These are phyloP conservation scores for Steinernema feltiae DNA, from an alignment of 1,140 invertebrate genomes.

Conservation along the genomic window DNA sequence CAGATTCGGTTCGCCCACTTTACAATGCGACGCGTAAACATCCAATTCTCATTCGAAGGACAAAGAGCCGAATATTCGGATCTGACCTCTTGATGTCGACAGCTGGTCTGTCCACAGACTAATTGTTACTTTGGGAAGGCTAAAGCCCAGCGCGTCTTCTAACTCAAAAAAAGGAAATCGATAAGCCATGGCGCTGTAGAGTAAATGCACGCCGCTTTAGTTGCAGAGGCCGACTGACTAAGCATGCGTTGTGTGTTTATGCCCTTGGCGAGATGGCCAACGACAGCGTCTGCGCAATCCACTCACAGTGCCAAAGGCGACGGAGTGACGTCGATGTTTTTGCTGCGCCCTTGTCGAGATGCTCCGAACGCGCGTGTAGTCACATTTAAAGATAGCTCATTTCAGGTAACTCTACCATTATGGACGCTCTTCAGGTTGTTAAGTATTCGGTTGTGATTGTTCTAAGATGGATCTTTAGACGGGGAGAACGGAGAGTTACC, in stretches of 20 bases:
- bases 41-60: not conserved
- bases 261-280: not conserved
- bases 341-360: not conserved
- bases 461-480: not conserved
- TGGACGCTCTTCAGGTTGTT: not conserved
- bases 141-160: not conserved
- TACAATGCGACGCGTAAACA: no score
- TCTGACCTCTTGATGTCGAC: not conserved
- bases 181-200: not conserved
- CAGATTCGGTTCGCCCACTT: no score
- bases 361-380: not conserved
- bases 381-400: not conserved
- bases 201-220: conserved; percentile 8
- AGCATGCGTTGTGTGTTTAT: conserved; percentile 1
- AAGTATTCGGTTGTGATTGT: not conserved
- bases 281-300: not conserved
- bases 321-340: not conserved
- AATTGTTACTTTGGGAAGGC: not conserved
- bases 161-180: conserved; percentile 13
- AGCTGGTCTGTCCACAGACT: not conserved
- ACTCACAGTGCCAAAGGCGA: not conserved
- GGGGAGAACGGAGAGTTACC: not conserved
- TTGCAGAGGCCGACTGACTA: conserved; percentile 9
- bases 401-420: not conserved
- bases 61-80: not conserved